Conservation (phyloP, 2,797 vertebrate species). For the Selene dorsalis region DNA sequence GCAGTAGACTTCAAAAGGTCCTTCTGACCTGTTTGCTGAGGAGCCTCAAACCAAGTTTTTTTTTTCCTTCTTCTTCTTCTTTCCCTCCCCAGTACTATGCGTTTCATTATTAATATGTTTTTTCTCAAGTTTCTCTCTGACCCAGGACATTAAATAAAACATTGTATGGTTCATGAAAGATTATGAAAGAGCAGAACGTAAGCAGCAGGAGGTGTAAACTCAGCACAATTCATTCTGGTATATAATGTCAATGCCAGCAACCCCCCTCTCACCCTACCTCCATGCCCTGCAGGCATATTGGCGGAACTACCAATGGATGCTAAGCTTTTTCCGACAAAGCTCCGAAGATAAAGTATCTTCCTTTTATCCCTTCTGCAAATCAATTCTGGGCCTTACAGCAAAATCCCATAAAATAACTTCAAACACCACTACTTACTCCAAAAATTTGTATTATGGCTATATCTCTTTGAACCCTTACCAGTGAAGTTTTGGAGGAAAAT, state of each 20-base stretch:
- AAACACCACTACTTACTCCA: conserved; percentile 99
- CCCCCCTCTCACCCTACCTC: conserved; percentile 82
- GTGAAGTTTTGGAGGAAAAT: conserved; percentile 99
- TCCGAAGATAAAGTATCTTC: conserved; percentile 99
- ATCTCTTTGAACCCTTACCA: conserved; percentile 98
- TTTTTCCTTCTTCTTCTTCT: conserved; percentile 56
- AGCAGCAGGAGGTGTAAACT: conserved; percentile 97
- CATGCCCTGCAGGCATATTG: conserved; percentile 95
- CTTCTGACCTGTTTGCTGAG: conserved; percentile 88
- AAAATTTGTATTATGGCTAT: conserved; percentile 99
- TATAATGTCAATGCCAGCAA: conserved; percentile 96
- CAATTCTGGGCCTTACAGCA: conserved; percentile 99
- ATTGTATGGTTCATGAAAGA: conserved; percentile 99
- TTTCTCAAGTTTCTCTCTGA: conserved; percentile 96
- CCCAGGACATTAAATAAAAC: conserved; percentile 99
- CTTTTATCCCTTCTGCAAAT: conserved; percentile 99
- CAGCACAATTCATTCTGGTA: conserved; percentile 93
- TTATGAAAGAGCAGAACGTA: conserved; percentile 97
- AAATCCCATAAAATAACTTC: conserved; percentile 99
- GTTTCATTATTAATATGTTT: conserved; percentile 92
- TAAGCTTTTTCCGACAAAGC: conserved; percentile 99
- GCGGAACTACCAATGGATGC: conserved; percentile 98
- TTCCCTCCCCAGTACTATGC: conserved; percentile 81
- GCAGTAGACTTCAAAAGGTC: conserved; percentile 88
- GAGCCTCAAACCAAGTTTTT: conserved; percentile 86